Evolutionary conservation across 2,888 invertebrate species (phyloP).

Genomic region (Clistopyga incitator): DNA sequence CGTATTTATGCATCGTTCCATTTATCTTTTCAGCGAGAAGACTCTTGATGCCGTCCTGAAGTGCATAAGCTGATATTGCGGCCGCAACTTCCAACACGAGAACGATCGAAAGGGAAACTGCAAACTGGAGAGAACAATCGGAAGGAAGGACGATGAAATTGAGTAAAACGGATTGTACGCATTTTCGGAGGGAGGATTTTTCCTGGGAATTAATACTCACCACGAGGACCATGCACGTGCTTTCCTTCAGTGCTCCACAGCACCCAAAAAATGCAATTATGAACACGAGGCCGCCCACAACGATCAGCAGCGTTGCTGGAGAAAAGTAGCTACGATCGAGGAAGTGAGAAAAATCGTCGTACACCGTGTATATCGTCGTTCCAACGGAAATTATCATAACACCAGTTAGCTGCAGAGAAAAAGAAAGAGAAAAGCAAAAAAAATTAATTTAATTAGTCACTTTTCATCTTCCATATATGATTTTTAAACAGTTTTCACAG

Average conservation of each 20-base stretch:
- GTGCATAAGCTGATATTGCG: conserved; percentile 86
- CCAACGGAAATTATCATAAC: conserved; percentile 89
- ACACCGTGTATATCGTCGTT: conserved; percentile 86
- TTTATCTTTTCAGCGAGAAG: conserved; percentile 85
- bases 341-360: conserved; percentile 87
- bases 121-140: conserved; percentile 84
- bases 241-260: conserved; percentile 92
- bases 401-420: conserved; percentile 87
- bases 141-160: not conserved
- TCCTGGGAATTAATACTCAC: conserved; percentile 81
- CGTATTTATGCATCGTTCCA: conserved; percentile 84
- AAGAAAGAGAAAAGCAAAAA: conserved; percentile 3
- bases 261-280: conserved; percentile 92
- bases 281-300: conserved; percentile 91
- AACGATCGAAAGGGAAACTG: conserved; percentile 85
- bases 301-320: conserved; percentile 91
- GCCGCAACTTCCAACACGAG: conserved; percentile 87
- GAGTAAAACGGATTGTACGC: no score
- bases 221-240: conserved; percentile 89
- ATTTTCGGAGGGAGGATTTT: not conserved
- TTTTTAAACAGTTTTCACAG: no score
- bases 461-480: no score
- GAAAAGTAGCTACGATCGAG: conserved; percentile 88
- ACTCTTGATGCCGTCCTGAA: conserved; percentile 83
- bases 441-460: not conserved